phyloP scores from a whole-genome alignment of 2,888 invertebrate species.

The Drosophila phalerata region DNA sequence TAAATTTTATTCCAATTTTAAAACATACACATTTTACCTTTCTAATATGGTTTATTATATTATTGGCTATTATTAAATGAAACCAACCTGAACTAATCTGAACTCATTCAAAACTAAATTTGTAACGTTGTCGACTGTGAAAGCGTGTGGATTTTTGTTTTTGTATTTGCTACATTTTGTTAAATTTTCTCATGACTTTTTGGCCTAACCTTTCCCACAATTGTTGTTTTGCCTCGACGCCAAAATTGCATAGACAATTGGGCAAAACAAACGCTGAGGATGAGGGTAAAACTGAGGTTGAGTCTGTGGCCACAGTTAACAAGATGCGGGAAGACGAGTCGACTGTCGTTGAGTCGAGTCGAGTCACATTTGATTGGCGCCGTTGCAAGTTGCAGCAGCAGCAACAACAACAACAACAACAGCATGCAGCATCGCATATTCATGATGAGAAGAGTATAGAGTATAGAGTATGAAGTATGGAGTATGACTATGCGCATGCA shows the following conservation, averaged over 20 bases:
- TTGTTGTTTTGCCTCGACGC: constrained; percentile 56
- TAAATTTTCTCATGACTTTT: constrained; percentile 72
- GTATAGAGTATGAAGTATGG: neutral
- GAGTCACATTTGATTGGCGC: constrained; percentile 42
- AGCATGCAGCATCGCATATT: constrained; percentile 61
- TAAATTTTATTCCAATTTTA: too few species aligned
- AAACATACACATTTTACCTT: too few species aligned
- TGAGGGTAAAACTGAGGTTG: neutral
- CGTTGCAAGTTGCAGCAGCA: constrained; percentile 25
- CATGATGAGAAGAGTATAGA: constrained; percentile 55
- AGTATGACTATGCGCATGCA: constrained; percentile 63
- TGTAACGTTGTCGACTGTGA: constrained; percentile 45
- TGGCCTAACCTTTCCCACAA: constrained; percentile 76
- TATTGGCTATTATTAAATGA: neutral
- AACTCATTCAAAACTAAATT: constrained; percentile 35
- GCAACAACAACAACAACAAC: neutral
- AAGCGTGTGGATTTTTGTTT: constrained; percentile 42
- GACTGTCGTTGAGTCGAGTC: neutral
- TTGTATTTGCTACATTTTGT: constrained; percentile 34
- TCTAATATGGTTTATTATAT: too few species aligned
- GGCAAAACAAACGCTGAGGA: constrained; percentile 33
- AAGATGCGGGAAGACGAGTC: constrained; percentile 23
- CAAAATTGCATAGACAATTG: constrained; percentile 75
- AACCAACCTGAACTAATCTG: constrained; percentile 39
- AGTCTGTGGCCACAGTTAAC: constrained; percentile 27